phyloP scores from a whole-genome alignment of 2,113 vertebrate species.

The Pachypanchax playfairii region DNA sequence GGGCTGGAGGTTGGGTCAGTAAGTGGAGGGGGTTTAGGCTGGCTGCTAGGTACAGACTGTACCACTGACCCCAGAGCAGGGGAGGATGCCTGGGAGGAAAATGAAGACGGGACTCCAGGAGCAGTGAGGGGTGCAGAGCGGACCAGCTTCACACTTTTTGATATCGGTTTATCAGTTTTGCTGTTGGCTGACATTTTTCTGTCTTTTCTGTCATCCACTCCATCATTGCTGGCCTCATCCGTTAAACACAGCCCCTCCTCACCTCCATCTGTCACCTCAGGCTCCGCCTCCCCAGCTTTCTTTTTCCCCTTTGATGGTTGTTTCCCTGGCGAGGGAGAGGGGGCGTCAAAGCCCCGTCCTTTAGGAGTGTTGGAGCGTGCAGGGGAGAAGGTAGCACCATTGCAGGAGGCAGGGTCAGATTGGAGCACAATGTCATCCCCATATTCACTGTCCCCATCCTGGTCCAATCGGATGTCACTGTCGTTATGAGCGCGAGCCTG shows the following conservation, averaged over 20 bases:
- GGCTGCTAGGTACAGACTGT: slow-evolving; percentile 92
- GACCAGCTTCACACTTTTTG: slow-evolving; percentile 87
- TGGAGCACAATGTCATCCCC: slow-evolving; percentile 92
- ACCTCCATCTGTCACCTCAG: slow-evolving; percentile 87
- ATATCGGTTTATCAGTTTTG: slow-evolving; percentile 86
- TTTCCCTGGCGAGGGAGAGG: slow-evolving; percentile 88
- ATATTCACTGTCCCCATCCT: slow-evolving; percentile 92
- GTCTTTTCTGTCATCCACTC: slow-evolving; percentile 94
- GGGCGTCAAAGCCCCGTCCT: slow-evolving; percentile 89
- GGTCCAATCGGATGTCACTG: slow-evolving; percentile 91
- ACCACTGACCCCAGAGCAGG: slow-evolving; percentile 86
- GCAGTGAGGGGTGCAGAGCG: slow-evolving; percentile 79
- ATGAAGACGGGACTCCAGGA: slow-evolving; percentile 87
- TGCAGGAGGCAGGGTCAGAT: slow-evolving; percentile 87
- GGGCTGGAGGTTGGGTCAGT: slow-evolving; percentile 89
- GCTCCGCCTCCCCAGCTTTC: slow-evolving; percentile 89
- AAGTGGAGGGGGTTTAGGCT: slow-evolving; percentile 90
- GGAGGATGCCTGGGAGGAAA: slow-evolving; percentile 86
- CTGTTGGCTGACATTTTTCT: slow-evolving; percentile 80
- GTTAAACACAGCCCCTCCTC: slow-evolving; percentile 92
- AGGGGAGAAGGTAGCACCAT: slow-evolving; percentile 92
- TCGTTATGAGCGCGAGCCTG: slow-evolving; percentile 97
- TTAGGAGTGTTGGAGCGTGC: slow-evolving; percentile 93
- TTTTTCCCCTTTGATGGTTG: slow-evolving; percentile 87
- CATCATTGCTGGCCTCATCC: slow-evolving; percentile 94